Evolutionary conservation across 2,797 vertebrate genomes (phyloP).

Genomic region (Channa striata): DNA sequence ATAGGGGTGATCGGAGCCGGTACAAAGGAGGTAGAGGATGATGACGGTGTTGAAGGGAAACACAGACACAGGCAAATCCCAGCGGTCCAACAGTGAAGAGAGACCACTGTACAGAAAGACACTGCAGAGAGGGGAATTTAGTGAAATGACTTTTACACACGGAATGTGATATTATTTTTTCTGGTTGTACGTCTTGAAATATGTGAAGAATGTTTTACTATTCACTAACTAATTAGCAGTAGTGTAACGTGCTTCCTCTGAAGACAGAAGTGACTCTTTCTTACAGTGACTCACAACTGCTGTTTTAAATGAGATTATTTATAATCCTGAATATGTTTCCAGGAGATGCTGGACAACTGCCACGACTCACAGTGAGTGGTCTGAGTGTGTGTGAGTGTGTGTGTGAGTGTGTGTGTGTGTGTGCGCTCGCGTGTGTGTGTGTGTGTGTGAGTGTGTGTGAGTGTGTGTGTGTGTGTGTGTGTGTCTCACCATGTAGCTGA

Average conservation of each 20-base stretch:
- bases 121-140: constrained; percentile 54
- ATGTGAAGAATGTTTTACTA: neutral
- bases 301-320: too few species aligned
- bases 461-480: neutral
- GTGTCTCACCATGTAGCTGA: constrained; percentile 76
- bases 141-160: too few species aligned
- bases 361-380: too few species aligned
- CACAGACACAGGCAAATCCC: constrained; percentile 79
- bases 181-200: neutral
- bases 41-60: constrained; percentile 84
- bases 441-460: neutral
- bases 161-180: neutral
- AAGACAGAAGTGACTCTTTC: too few species aligned
- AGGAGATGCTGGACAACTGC: too few species aligned
- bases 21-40: constrained; percentile 80
- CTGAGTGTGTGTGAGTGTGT: too few species aligned
- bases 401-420: neutral
- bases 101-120: constrained; percentile 80
- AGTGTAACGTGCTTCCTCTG: too few species aligned
- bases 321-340: too few species aligned
- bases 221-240: too few species aligned
- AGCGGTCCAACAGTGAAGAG: constrained; percentile 66
- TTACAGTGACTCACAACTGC: too few species aligned
- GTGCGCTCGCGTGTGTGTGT: neutral
- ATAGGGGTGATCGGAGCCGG: constrained; percentile 71